phyloP scores from a whole-genome alignment of 2,113 vertebrate species.

The Leptobrachium leishanense region DNA sequence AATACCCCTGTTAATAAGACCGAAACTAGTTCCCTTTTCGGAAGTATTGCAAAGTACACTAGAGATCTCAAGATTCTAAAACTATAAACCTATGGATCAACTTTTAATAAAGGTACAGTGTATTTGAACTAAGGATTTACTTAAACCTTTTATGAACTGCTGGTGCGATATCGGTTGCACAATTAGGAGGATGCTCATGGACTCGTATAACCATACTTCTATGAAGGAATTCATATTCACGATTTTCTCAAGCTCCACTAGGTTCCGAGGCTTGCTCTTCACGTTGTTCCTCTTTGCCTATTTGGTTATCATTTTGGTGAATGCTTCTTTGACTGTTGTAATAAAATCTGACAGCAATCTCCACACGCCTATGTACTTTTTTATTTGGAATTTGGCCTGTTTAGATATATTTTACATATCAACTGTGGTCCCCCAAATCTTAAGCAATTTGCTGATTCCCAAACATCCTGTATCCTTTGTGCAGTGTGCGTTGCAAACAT shows the following conservation, averaged over 20 bases:
- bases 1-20: no score
- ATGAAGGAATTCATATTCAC: constrained; percentile 50
- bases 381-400: constrained; percentile 52
- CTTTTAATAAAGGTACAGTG: no score
- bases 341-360: constrained; percentile 45
- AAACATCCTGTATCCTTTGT: constrained; percentile 42
- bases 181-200: background rate
- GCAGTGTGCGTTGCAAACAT: constrained; percentile 55
- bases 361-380: constrained; percentile 56
- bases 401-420: constrained; percentile 56
- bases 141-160: no score
- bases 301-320: constrained; percentile 32
- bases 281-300: constrained; percentile 49
- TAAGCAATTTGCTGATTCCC: constrained; percentile 35
- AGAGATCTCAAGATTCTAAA: no score
- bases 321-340: constrained; percentile 49
- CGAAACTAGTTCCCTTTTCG: no score
- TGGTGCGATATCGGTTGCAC: background rate
- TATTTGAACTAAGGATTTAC: no score
- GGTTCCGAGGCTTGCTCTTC: constrained; percentile 30
- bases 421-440: constrained; percentile 53
- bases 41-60: no score
- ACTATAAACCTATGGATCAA: no score
- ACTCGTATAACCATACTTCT: constrained; percentile 5
- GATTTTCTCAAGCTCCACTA: constrained; percentile 47